A percentile compares a stretch with the other conserved stretches of the same genome.
Conservation (phyloP, 2,888 invertebrate genomes). For the Fabriciana adippe region DNA sequence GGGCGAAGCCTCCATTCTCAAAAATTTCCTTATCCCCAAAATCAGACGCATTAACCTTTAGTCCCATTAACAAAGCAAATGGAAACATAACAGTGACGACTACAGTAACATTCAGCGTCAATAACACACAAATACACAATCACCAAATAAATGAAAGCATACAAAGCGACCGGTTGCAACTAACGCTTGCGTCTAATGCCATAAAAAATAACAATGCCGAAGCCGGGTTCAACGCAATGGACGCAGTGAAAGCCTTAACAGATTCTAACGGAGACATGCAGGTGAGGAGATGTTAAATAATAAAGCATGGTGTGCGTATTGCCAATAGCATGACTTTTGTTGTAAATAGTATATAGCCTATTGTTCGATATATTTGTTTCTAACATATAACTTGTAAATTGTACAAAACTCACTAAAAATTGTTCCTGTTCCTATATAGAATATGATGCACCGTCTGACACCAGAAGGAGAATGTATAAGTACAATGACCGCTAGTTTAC, state of each 20-base stretch:
- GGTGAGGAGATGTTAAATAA: constrained; percentile 58
- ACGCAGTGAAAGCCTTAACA: constrained; percentile 60
- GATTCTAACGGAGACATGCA: constrained; percentile 68
- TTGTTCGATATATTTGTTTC: constrained; percentile 46
- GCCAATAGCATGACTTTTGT: constrained; percentile 44
- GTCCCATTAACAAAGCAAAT: constrained; percentile 75
- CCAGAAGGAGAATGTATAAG: constrained; percentile 86
- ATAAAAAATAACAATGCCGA: constrained; percentile 73
- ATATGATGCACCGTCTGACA: constrained; percentile 86
- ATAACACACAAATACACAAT: constrained; percentile 80
- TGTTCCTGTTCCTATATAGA: constrained; percentile 80
- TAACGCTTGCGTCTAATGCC: constrained; percentile 80
- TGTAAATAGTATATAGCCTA: constrained; percentile 35
- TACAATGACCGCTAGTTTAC: constrained; percentile 84
- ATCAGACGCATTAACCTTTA: constrained; percentile 67
- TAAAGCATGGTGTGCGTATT: constrained; percentile 51
- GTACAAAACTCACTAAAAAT: constrained; percentile 44
- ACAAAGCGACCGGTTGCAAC: constrained; percentile 75
- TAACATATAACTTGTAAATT: constrained; percentile 32
- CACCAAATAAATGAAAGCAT: constrained; percentile 79
- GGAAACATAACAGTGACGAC: constrained; percentile 92
- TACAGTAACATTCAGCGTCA: constrained; percentile 92
- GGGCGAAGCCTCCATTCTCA: constrained; percentile 88
- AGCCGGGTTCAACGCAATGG: constrained; percentile 63
- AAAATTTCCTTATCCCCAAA: constrained; percentile 76